Evolutionary conservation across 2,888 invertebrate genomes (phyloP).

Genomic region (Pardosa pseudoannulata): DNA sequence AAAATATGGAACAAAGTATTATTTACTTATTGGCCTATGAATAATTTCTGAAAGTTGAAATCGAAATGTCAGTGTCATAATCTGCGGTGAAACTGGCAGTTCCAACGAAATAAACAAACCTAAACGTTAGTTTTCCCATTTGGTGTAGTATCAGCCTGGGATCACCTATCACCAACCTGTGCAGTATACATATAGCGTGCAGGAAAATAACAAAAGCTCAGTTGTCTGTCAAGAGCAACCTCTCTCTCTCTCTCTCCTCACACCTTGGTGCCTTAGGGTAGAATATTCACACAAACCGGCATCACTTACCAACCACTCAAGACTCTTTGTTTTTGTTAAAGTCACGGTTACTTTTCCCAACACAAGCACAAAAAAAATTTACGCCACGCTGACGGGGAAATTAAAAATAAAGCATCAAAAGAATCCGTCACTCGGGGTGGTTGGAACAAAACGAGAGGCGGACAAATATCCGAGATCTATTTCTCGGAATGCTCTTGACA

Average conservation of each 20-base stretch:
- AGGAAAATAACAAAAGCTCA: no score
- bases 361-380: neutral
- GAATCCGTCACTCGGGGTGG: constrained; percentile 10
- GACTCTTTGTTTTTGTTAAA: constrained; percentile 4
- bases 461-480: constrained; percentile 36
- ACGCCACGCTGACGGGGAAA: neutral
- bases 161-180: no score
- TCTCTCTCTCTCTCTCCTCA: neutral
- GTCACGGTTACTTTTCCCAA: neutral
- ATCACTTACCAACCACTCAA: constrained; percentile 11
- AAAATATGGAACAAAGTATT: no score
- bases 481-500: constrained; percentile 58
- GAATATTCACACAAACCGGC: constrained; percentile 9
- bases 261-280: neutral
- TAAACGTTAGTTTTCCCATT: no score
- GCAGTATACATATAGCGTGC: no score
- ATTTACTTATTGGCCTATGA: no score
- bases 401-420: neutral
- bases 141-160: no score
- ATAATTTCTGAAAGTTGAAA: no score
- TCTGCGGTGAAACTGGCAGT: no score
- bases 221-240: no score
- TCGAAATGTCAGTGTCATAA: no score
- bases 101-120: no score
- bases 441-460: constrained; percentile 18